These are phyloP conservation scores for Akabosia matsudoensis DNA, from an alignment of 1,140 invertebrate genomes.

Conservation along the genomic window DNA sequence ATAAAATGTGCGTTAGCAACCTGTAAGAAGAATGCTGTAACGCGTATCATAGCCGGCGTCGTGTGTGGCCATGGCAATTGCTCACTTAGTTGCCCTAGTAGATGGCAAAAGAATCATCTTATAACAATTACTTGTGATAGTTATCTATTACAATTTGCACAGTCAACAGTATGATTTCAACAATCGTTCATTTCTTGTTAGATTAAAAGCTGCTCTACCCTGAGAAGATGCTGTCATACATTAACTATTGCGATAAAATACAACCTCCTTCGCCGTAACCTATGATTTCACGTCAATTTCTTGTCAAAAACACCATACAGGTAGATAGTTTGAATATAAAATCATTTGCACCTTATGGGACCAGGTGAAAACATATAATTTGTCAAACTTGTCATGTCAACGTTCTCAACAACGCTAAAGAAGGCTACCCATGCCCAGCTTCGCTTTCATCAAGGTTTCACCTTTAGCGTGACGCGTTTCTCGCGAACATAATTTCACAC, in stretches of 20 bases:
- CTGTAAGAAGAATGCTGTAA: not conserved
- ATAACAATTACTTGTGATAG: not conserved
- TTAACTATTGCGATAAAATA: not conserved
- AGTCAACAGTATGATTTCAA: not conserved
- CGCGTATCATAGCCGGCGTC: not conserved
- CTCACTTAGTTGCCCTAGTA: not conserved
- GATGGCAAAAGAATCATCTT: not conserved
- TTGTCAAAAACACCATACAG: not conserved
- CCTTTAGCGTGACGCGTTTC: not conserved
- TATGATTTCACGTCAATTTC: not conserved
- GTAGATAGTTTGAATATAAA: not conserved
- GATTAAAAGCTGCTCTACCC: not conserved
- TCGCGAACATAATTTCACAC: not conserved
- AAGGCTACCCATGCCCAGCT: too few species aligned
- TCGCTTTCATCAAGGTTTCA: too few species aligned
- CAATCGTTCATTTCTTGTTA: not conserved
- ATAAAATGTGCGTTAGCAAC: not conserved
- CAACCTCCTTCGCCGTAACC: too few species aligned
- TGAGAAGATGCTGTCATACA: not conserved
- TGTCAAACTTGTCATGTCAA: slow-evolving; percentile 22
- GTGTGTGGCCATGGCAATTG: not conserved
- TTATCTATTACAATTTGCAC: not conserved
- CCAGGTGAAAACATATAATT: slow-evolving; percentile 2
- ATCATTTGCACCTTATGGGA: not conserved
- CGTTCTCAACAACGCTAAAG: not conserved